A percentile compares a stretch with the other conserved stretches of the same genome.
Conservation (phyloP, 2,888 invertebrate genomes). For the Drosophila villosipedis region DNA sequence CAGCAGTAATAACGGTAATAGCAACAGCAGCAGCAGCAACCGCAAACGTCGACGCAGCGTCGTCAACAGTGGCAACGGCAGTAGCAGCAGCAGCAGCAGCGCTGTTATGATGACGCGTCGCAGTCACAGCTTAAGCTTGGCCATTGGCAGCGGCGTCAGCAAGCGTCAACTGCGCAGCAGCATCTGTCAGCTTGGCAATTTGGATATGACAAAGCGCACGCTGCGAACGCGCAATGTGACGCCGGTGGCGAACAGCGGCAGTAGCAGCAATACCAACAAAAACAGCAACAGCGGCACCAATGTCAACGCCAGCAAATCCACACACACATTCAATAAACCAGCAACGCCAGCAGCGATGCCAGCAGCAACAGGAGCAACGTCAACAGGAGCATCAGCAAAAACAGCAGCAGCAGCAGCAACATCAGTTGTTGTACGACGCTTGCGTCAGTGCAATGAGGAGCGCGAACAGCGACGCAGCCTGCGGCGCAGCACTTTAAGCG, state of each 20-base stretch:
- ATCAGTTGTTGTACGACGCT: slow-evolving; percentile 37
- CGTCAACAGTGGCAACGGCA: neutral
- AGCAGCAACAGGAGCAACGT: neutral
- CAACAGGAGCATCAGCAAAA: slow-evolving; percentile 35
- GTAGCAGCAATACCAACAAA: slow-evolving; percentile 17
- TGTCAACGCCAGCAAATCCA: slow-evolving; percentile 57
- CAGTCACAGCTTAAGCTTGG: slow-evolving; percentile 44
- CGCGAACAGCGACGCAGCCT: slow-evolving; percentile 64
- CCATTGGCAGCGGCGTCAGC: slow-evolving; percentile 55
- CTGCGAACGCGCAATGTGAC: slow-evolving; percentile 80
- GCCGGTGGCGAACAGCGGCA: slow-evolving; percentile 40
- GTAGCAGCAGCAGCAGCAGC: slow-evolving; percentile 6
- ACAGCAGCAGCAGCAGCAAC: neutral
- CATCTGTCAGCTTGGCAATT: slow-evolving; percentile 49
- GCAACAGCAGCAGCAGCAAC: neutral
- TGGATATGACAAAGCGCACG: slow-evolving; percentile 82
- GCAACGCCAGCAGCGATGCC: slow-evolving; percentile 47
- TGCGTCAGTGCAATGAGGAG: slow-evolving; percentile 61
- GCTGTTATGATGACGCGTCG: slow-evolving; percentile 55
- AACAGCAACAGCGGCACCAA: slow-evolving; percentile 19
- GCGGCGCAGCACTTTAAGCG: slow-evolving; percentile 43
- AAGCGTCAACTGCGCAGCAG: slow-evolving; percentile 83
- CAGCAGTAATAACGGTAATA: neutral
- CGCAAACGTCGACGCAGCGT: slow-evolving; percentile 14
- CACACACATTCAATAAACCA: slow-evolving; percentile 46